phyloP scores from a whole-genome alignment of 2,888 invertebrate species.

The Gymnosoma rotundatum region DNA sequence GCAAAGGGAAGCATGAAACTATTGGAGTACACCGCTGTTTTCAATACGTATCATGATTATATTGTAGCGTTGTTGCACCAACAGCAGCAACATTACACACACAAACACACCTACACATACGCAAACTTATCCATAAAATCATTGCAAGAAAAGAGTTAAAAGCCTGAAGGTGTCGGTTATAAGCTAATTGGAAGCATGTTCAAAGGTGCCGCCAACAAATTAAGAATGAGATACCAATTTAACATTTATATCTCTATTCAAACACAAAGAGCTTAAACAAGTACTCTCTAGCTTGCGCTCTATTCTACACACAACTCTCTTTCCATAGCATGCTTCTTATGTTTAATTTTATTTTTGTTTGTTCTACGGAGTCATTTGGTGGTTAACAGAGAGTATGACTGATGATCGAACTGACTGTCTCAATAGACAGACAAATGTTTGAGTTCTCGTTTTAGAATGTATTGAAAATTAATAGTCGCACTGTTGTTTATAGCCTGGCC shows the following conservation, averaged over 20 bases:
- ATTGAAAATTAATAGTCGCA: conserved; percentile 26
- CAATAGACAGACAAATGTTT: not conserved
- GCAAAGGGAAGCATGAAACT: conserved; percentile 2
- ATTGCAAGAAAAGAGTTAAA: conserved; percentile 60
- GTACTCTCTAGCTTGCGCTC: not conserved
- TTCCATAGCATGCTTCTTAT: too few relatives aligned
- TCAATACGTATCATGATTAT: conserved; percentile 32
- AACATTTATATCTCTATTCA: conserved; percentile 77
- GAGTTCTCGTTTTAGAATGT: conserved; percentile 12
- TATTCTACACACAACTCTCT: not conserved
- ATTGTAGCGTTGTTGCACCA: conserved; percentile 2
- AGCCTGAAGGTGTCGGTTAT: conserved; percentile 82
- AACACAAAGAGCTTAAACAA: conserved; percentile 46
- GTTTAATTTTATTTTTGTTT: conserved; percentile 11
- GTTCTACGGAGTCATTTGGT: conserved; percentile 12
- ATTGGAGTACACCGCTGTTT: conserved; percentile 4
- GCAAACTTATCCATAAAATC: not conserved
- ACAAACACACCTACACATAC: not conserved
- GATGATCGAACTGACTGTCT: conserved; percentile 42
- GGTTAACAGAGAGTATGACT: conserved; percentile 57
- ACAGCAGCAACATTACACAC: too few relatives aligned
- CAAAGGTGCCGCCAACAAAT: conserved; percentile 82
- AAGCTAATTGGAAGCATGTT: conserved; percentile 82
- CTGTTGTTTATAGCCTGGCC: conserved; percentile 19
- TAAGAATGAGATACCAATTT: conserved; percentile 78